Percentiles rank a stretch among this genome's conserved stretches.
Evolutionary conservation across 2,113 vertebrate genomes (phyloP).

Genomic region (Ptychochromis oligacanthus): DNA sequence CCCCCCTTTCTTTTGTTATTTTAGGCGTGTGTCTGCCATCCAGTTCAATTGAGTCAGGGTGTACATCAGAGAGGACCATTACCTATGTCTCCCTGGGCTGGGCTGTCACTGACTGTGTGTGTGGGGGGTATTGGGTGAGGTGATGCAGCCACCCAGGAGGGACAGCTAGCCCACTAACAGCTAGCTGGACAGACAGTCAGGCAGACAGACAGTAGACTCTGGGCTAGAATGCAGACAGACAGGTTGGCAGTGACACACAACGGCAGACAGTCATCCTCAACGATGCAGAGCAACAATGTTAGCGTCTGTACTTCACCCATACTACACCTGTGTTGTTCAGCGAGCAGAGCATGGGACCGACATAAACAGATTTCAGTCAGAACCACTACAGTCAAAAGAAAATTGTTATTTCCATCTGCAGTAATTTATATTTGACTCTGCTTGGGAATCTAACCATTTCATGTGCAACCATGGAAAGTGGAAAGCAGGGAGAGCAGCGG

Average conservation of each 20-base stretch:
- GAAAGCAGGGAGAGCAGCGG: background rate
- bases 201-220: constrained; percentile 35
- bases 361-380: background rate
- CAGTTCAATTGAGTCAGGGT: constrained; percentile 76
- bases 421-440: background rate
- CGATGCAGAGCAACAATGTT: constrained; percentile 28
- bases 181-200: constrained; percentile 29
- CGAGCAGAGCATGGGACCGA: background rate
- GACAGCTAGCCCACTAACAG: constrained; percentile 58
- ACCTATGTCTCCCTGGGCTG: constrained; percentile 73
- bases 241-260: constrained; percentile 25
- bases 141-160: constrained; percentile 71
- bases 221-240: constrained; percentile 48
- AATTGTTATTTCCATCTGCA: background rate
- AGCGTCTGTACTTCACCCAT: constrained; percentile 3
- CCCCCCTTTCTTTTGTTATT: constrained; percentile 78
- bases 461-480: background rate
- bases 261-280: constrained; percentile 8
- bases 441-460: background rate
- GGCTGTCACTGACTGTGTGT: constrained; percentile 67
- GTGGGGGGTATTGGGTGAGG: constrained; percentile 60
- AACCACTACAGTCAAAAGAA: background rate
- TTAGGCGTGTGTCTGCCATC: constrained; percentile 79
- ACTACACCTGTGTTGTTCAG: background rate
- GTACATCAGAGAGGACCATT: constrained; percentile 80